Base-by-base conservation (phyloP, 2,113 vertebrate species). In the Salminus brasiliensis region DNA sequence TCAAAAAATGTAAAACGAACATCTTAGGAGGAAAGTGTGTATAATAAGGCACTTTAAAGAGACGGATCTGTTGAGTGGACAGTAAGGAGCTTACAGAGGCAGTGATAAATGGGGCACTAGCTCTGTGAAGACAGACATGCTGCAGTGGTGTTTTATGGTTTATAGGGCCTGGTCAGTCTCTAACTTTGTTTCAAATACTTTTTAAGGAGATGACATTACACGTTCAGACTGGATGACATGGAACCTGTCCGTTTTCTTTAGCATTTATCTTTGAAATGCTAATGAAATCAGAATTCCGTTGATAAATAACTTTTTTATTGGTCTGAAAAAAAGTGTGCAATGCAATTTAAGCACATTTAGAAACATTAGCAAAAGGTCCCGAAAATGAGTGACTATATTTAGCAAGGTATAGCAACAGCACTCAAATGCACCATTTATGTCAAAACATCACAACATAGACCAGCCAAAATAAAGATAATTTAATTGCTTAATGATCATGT, bases 11-110 rank as follows among this genome's bases (percentile, higher is more conserved):
- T 29, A 75, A 49, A 70, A 75, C 34, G 36, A 12, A 74, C 7
- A 34, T 41, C 52, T 76, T 72, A 57, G 62, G 32, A 68, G 16
- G 39, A 65, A 57, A 72, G 30, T 72, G 30, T 72, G 27, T 65
- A 81, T 75, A 75, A 66, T 49, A 30, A 67, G 27, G 18, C 39
- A 43, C 74, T 77, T 74, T 12, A 53, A 68, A 68, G 57, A 39
- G 15, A 36, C 21, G 62, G 7, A 62, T 74, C 53, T 79, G 59
- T 47, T 73, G 55, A 74, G 72, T 34, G 39, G 62, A 47, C 39
- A 45, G 45, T 76, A 68, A 55, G 71, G 16, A 73, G 78, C 57
- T 73, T 72, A 78, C 12, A 53, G 29, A 78, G 59, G 63, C 43
- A 47, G 29, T 57, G 21, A 57, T 67, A 34, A 71, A 76, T 21